Evolutionary conservation across 2,113 vertebrate species (phyloP).

Genomic region (Ceuthmochares aereus): DNA sequence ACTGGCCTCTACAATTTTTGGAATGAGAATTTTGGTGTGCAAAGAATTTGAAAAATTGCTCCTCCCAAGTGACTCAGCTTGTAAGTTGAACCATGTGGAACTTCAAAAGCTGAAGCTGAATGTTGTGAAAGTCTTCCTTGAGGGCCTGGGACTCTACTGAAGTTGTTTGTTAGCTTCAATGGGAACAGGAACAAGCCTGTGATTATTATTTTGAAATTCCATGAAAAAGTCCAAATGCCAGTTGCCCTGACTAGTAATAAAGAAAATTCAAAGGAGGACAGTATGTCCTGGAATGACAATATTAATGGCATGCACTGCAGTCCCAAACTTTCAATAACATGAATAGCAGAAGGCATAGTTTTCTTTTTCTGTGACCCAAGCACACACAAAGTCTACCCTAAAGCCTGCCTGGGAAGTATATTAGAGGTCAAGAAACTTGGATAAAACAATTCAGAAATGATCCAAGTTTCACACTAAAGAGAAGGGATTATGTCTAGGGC

Average conservation of each 20-base stretch:
- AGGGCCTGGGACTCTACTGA: neutral
- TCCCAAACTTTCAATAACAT: neutral
- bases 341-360: neutral
- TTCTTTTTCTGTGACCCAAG: neutral
- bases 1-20: neutral
- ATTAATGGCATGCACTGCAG: neutral
- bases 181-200: neutral
- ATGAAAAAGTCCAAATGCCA: neutral
- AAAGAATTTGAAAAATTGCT: neutral
- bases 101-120: slow-evolving; percentile 18
- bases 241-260: neutral
- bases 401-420: neutral
- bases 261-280: neutral
- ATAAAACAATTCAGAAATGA: neutral
- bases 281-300: neutral
- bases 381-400: neutral
- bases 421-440: neutral
- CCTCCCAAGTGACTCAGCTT: neutral
- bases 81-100: neutral
- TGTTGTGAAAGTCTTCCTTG: neutral
- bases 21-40: neutral
- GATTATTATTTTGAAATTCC: neutral
- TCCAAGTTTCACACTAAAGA: neutral
- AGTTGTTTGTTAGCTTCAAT: neutral
- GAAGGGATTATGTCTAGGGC: neutral